Conservation (phyloP, 2,797 vertebrate species). For the Valencia hispanica region DNA sequence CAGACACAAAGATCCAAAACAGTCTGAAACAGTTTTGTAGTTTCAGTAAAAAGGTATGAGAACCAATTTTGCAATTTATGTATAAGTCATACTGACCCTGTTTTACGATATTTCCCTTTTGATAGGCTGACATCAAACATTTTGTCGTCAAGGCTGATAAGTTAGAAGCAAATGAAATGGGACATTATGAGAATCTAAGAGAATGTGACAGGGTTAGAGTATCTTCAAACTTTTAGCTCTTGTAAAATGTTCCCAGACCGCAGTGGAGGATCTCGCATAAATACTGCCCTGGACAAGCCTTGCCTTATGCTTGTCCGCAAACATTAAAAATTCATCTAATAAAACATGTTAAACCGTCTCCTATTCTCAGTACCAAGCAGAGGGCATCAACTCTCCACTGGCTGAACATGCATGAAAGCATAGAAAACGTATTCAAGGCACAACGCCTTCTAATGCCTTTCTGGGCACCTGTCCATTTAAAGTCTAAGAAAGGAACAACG, state of each 20-base stretch:
- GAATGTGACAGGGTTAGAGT: background rate
- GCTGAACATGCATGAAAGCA: background rate
- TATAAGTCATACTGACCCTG: background rate
- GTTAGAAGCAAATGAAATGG: background rate
- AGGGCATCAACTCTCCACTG: background rate
- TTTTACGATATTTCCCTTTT: background rate
- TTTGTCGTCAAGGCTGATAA: background rate
- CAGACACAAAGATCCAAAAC: background rate
- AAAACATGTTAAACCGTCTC: background rate
- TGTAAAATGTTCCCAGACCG: background rate
- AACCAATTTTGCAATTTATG: background rate
- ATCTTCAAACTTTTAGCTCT: background rate
- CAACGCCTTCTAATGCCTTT: background rate
- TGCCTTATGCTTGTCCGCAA: background rate
- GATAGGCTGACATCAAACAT: background rate
- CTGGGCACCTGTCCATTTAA: background rate
- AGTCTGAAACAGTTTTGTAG: background rate
- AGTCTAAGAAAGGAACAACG: background rate
- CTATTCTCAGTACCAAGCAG: background rate
- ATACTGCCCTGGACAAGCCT: background rate
- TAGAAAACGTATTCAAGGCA: background rate
- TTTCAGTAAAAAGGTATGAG: background rate
- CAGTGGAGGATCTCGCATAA: background rate
- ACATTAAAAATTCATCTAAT: background rate
- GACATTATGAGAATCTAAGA: background rate